Evolutionary conservation across 2,113 vertebrate genomes (phyloP).

Genomic region (Pelobates fuscus): DNA sequence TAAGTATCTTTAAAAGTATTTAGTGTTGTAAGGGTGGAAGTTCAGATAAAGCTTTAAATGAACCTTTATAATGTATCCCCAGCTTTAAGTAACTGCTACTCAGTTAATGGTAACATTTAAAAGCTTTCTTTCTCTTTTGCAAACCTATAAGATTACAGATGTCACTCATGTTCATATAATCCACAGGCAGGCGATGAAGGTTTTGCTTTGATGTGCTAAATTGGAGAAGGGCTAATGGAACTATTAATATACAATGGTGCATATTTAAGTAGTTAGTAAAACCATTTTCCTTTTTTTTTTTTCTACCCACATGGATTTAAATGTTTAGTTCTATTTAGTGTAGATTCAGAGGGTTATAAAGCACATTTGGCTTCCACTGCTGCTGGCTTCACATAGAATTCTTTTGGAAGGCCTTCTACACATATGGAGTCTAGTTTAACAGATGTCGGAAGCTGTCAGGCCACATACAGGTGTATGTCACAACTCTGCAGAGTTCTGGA

Average conservation of each 20-base stretch:
- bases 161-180: constrained; percentile 85
- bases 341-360: constrained; percentile 4
- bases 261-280: constrained; percentile 79
- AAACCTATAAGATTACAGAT: constrained; percentile 86
- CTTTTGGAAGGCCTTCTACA: constrained; percentile 10
- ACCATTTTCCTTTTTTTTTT: constrained; percentile 70
- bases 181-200: constrained; percentile 82
- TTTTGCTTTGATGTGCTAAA: constrained; percentile 90
- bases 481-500: background rate
- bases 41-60: constrained; percentile 77
- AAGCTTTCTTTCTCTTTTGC: constrained; percentile 80
- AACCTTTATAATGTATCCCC: constrained; percentile 71
- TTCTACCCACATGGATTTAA: constrained; percentile 78
- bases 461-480: background rate
- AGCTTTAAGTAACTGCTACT: constrained; percentile 69
- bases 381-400: constrained; percentile 12
- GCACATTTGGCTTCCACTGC: background rate
- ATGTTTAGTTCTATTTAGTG: constrained; percentile 43
- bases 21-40: constrained; percentile 70
- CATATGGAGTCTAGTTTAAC: constrained; percentile 45
- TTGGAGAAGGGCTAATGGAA: constrained; percentile 87
- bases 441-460: constrained; percentile 8
- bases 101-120: constrained; percentile 80
- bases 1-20: constrained; percentile 68
- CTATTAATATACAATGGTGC: constrained; percentile 88